Percentiles rank a stretch among this genome's conserved stretches.
Evolutionary conservation across 92 coral and sea anemone genomes (phyloP).

Genomic region (Ricordea florida): DNA sequence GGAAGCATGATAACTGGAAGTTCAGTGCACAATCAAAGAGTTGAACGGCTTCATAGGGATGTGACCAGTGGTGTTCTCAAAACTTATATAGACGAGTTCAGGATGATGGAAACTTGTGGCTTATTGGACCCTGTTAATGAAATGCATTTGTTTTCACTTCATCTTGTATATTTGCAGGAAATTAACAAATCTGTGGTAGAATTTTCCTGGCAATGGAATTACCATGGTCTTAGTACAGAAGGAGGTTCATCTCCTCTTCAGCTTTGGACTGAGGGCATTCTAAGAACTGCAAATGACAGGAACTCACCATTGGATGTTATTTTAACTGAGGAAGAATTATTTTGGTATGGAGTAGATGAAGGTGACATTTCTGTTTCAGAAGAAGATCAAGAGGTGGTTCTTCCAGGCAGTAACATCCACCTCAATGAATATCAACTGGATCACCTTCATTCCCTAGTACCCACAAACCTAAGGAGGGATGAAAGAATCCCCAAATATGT

Average conservation of each 20-base stretch:
- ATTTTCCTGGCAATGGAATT: slow-evolving; percentile 40
- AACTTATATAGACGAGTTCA: slow-evolving; percentile 43
- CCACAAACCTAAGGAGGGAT: no score
- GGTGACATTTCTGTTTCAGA: no score
- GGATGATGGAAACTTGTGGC: slow-evolving; percentile 26
- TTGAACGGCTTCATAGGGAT: slow-evolving; percentile 64
- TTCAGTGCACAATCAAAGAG: slow-evolving; percentile 64
- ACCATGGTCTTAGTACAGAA: slow-evolving; percentile 59
- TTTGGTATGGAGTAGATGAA: slow-evolving; percentile 28
- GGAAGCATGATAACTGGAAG: slow-evolving; percentile 73
- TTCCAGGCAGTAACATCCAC: no score
- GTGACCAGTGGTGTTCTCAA: slow-evolving; percentile 45
- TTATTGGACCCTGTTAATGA: slow-evolving; percentile 57
- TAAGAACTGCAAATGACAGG: slow-evolving; percentile 44
- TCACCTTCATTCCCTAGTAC: no score
- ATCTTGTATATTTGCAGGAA: slow-evolving; percentile 54
- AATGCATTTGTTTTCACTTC: slow-evolving; percentile 52
- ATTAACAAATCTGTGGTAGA: slow-evolving; percentile 55
- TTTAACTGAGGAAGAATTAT: slow-evolving; percentile 48
- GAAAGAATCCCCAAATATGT: no score
- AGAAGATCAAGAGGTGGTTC: no score
- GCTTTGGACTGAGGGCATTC: slow-evolving; percentile 58
- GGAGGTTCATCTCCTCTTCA: slow-evolving; percentile 53
- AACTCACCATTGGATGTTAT: slow-evolving; percentile 34
- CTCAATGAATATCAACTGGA: no score